Base-by-base conservation (phyloP, 2,113 vertebrate species). In the Crotalus horridus region DNA sequence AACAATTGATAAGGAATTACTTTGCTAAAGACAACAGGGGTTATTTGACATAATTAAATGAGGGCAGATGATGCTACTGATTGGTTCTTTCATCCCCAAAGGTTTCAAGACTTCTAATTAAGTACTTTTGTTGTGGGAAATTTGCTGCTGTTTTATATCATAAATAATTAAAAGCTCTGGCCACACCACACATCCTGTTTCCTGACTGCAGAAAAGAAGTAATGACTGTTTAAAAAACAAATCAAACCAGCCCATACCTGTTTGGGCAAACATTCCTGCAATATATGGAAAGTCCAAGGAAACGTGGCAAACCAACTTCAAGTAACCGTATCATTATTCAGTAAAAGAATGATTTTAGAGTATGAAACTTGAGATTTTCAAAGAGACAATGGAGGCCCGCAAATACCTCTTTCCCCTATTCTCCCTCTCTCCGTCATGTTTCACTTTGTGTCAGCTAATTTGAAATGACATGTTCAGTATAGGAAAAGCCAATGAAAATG, bases 341-440 rank as follows among this genome's bases (percentile, higher is more conserved):
- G 64, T 53, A 94, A 94, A 96, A 94, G 51, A 85, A 87, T 85
- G 93, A 95, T 26, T 55, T 94, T 91, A 94, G 93, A 95, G 90
- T 94, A 89, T 94, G 74, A 85, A 93, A 61, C 90, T 51, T 61
- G 90, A 93, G 87, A 33, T 46, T 94, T 96, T 94, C 94, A 85
- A 96, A 94, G 95, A 91, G 95, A 96, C 93, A 96, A 96, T 94
- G 90, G 93, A 85, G 91, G 94, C 95, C 95, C 95, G 95, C 94
- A 96, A 94, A 96, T 91, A 95, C 94, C 94, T 93, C 95, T 93
- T 90, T 94, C 20, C 29, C 64, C 96, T 94, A 33, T 94, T 64
- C 24, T 33, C 93, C 96, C 20, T 88, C 51, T 6, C 23, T 89
- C 88, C 74, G 21, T 81, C 33, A 43, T 93, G 39, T 90, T 95